These are phyloP conservation scores for Toxotes jaculatrix DNA, from an alignment of 2,113 vertebrate species.

Conservation along the genomic window DNA sequence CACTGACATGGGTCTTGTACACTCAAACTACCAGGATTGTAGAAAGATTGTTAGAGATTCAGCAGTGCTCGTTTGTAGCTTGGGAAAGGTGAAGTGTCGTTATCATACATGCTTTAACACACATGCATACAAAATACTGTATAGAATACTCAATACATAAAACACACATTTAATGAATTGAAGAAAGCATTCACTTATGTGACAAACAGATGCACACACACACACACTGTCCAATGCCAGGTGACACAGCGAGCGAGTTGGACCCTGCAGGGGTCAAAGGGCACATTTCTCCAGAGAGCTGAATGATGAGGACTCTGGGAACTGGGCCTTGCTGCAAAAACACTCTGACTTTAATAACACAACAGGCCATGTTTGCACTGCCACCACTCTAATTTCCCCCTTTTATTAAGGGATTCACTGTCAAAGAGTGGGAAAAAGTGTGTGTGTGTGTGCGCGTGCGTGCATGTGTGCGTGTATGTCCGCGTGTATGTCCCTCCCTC, in stretches of 20 bases:
- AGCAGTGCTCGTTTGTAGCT: neutral
- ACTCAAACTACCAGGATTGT: neutral
- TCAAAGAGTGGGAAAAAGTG: slow-evolving; percentile 57
- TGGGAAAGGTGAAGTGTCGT: neutral
- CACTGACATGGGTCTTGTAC: neutral
- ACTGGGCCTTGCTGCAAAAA: slow-evolving; percentile 70
- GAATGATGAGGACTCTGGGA: slow-evolving; percentile 68
- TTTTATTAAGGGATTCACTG: slow-evolving; percentile 67
- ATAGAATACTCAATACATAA: neutral
- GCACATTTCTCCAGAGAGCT: slow-evolving; percentile 60
- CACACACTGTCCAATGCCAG: slow-evolving; percentile 20
- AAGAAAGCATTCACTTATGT: neutral
- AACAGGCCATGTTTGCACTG: slow-evolving; percentile 71
- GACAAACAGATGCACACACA: neutral
- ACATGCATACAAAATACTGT: neutral
- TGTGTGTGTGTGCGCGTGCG: slow-evolving; percentile 35
- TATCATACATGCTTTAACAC: neutral
- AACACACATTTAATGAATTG: neutral
- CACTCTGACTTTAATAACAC: slow-evolving; percentile 68
- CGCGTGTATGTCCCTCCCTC: slow-evolving; percentile 18
- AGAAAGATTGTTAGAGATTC: neutral
- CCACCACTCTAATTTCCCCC: slow-evolving; percentile 71
- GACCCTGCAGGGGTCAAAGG: slow-evolving; percentile 59
- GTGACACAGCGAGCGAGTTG: slow-evolving; percentile 52
- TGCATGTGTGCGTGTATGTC: slow-evolving; percentile 33